Percentiles rank a stretch among this genome's conserved stretches.
phyloP scores from a whole-genome alignment of 2,113 vertebrate genomes.

The Pimephales promelas region DNA sequence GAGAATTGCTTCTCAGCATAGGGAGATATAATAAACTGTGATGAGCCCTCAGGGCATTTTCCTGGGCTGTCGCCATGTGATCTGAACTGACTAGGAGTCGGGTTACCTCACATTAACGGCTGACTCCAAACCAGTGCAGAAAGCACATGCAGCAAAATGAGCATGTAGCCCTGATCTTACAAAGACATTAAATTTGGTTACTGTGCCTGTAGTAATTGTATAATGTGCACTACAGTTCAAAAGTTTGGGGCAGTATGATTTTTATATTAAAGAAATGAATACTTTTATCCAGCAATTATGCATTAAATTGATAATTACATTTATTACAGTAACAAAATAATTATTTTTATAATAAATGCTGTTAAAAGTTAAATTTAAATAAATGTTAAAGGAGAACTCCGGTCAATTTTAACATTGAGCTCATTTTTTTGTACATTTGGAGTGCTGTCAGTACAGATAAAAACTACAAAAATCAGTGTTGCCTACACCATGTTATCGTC shows the following conservation, averaged over 20 bases:
- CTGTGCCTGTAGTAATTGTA: not conserved
- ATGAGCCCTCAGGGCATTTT: slow-evolving; percentile 46
- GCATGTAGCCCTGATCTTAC: not conserved
- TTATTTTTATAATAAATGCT: not conserved
- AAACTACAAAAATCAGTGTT: too few species aligned
- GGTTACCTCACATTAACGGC: slow-evolving; percentile 21
- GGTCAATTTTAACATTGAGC: too few species aligned
- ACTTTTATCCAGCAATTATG: not conserved
- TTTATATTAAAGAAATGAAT: too few species aligned
- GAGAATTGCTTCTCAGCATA: slow-evolving; percentile 46
- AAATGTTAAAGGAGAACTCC: too few species aligned
- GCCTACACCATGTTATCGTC: too few species aligned
- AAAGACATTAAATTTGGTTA: not conserved
- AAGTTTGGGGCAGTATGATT: not conserved
- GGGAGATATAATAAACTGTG: slow-evolving; percentile 59
- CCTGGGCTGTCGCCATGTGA: slow-evolving; percentile 32
- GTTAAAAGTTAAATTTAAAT: too few species aligned
- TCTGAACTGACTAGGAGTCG: slow-evolving; percentile 34
- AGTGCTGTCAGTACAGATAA: too few species aligned
- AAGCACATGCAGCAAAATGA: not conserved
- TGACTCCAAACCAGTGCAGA: slow-evolving; percentile 27
- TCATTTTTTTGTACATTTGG: too few species aligned
- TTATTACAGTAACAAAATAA: not conserved
- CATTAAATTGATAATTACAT: not conserved
- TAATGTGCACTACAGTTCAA: not conserved